A percentile compares a stretch with the other conserved stretches of the same genome.
Conservation (phyloP, 2,797 vertebrate genomes). For the Sebastes umbrosus region DNA sequence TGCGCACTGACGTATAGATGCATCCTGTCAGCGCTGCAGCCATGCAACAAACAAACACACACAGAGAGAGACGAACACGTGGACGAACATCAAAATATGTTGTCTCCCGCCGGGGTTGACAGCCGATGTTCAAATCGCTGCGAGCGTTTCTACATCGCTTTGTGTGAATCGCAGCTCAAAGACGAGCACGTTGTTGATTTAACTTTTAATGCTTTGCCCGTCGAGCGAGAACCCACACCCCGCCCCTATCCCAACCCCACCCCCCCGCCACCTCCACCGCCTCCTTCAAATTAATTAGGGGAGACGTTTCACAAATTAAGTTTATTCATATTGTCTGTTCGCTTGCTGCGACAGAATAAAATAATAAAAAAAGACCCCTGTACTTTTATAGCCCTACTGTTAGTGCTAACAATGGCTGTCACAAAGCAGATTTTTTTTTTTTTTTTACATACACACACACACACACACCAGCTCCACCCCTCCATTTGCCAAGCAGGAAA, state of each 20-base stretch:
- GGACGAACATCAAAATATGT: conserved; percentile 64
- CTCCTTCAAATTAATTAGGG: conserved; percentile 78
- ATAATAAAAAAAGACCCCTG: conserved; percentile 57
- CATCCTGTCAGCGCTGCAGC: conserved; percentile 45
- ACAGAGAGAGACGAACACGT: conserved; percentile 8
- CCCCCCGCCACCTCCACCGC: not conserved
- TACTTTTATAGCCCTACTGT: conserved; percentile 68
- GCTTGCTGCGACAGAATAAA: conserved; percentile 54
- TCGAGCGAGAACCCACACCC: conserved; percentile 23
- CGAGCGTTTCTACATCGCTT: conserved; percentile 48
- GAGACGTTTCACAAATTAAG: conserved; percentile 77
- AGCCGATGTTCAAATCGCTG: conserved; percentile 63
- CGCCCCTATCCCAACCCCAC: not conserved
- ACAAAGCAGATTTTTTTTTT: conserved; percentile 55
- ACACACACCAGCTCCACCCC: conserved; percentile 39
- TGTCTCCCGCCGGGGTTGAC: conserved; percentile 60
- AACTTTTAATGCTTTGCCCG: conserved; percentile 72
- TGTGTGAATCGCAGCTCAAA: conserved; percentile 52
- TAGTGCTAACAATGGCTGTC: conserved; percentile 77
- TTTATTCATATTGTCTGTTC: conserved; percentile 74
- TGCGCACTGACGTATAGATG: conserved; percentile 36
- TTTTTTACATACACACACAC: conserved; percentile 10
- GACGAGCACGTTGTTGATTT: conserved; percentile 62
- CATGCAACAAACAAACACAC: conserved; percentile 7
- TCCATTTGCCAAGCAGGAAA: conserved; percentile 67